Evolutionary conservation across 2,113 vertebrate genomes (phyloP), one percentile per base, ranked within the genome.

Genomic region (Eidolon helvum): DNA sequence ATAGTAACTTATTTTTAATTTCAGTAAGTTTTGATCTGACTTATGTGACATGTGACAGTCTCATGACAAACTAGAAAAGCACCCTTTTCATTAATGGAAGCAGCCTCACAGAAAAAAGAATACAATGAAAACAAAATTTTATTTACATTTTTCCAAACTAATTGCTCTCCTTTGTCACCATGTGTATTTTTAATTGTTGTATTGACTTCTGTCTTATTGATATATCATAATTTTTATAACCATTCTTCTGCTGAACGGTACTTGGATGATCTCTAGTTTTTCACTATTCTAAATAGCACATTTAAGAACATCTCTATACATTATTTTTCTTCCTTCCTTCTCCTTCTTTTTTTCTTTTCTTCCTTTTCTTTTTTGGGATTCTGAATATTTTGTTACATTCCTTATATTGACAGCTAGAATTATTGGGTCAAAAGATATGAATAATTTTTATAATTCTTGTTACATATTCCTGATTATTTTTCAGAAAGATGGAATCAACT

Each of bases 1-100:
- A 48, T 61, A 88, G 33, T 93, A 78, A 82, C 40, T 69, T 75
- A 79, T 21, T 94, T n/a, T 95, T 87, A 57, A 84, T 92, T 94
- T 95, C 53, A 95, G 57, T n/a, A 87, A 69, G 38, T 19, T 94
- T 83, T 35, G 7, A 61, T 92, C 87, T 92, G 48, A 90, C 59
- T 86, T 50, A 4, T 50, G 15, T 50, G 50, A 16, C 50, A 50
- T 21, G n/a, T 1, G 5, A 59, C 40, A 59, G 90, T 91, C 22
- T 84, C 55, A 87, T 82, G 40, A 78, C 22, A 95, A 79, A 55
- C 50, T 35, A 72, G 48, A 77, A 75, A 91, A 88, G 43, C 45
- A 89, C 10, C 33, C 15, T 95, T 80, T 93, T 82, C 33, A 43
- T 85, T 35, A 91, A 65, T 57, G 53, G 33, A 92, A 59, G 59